Evolutionary conservation across 2,797 vertebrate species (phyloP), one percentile per base, ranked within the genome.

Genomic region (Notolabrus celidotus): DNA sequence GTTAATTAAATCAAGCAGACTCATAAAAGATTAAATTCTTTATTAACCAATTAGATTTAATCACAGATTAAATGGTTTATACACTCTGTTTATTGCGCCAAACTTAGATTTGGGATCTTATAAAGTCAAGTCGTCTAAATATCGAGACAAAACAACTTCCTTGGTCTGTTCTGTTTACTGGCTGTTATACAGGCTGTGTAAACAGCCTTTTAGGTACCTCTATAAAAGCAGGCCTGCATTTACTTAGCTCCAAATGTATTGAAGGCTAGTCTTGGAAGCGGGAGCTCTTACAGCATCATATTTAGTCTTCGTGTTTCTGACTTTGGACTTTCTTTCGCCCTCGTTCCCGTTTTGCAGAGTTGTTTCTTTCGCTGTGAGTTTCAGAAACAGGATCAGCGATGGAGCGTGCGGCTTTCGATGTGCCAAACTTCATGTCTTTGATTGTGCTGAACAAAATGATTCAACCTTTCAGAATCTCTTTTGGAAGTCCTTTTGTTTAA

Each of bases 111-210:
- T 73, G 74, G 63, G 63, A 86, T 86, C 82, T 31, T 77, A 82
- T 90, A 88, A 92, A 91, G 81, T 77, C 45, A 80, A 86, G 72
- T 80, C 75, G 76, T 80, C 71, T 72, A 67, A 79, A 86, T 69
- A 69, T 74, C 33, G 73, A 85, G 67, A 80, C 67, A 80, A 69
- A 61, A 72, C 69, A 22, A 67, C 68, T 89, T 82, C 66, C 64
- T 78, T 52, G 45, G 49, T 74, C 65, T 72, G 38, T 83, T 75
- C 72, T 69, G 74, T 85, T 89, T 81, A 80, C 73, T 83, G 71
- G 79, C 73, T 38, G 27, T 74, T 85, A 82, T 67, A 77, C 69
- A 82, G 78, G 67, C 70, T 47, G 81, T 33, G 73, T 79, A 85
- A 89, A 89, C 75, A 67, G 71, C 68, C 74, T 75, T 67, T 86